Base-by-base conservation (phyloP, 2,888 invertebrate species). In the Aleiodes alternator region DNA sequence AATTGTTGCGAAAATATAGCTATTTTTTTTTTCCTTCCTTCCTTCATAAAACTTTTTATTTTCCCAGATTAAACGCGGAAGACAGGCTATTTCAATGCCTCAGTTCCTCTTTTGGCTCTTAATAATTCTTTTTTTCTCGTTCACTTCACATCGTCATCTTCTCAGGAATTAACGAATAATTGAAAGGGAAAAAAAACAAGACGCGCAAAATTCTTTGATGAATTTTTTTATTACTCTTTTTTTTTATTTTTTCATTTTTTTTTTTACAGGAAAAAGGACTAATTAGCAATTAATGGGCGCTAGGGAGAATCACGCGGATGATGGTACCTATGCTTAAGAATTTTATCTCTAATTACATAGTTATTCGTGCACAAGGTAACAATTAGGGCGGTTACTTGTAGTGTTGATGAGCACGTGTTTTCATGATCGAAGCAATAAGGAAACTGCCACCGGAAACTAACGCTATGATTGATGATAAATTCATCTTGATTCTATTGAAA, bases 401-500 rank as follows among this genome's bases (percentile, higher is more conserved):
- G 77, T 73, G 66, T 69, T 72, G 76, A 79, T 78, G 81, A 83
- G 75, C 77, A 72, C 31, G 48, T 38, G 31, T 14, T 50, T 72
- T 59, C 66, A 61, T 53, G 51, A 68, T 53, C 73, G 59, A 48
- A 38, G 73, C 66, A 79, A 78, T 73, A 76, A 75, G 78, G 80
- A 80, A 43, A 79, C 77, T 75, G 69, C 59, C 77, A 80, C 77
- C 82, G 82, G 81, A 83, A 82, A 64, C 64, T 64, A 48, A 64
- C 48, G 43, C 48, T n/a, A 64, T 64, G 43, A 64, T 64, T 64
- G 43, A 64, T 64, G 48, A 64, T 64, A 16, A 48, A 48, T 64
- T 16, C 64, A 48, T 43, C 43, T 43, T 34, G 23, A 43, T 43
- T 11, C 43, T 43, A 7, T 34, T 43, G 9, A 43, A 43, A 43